Evolutionary conservation across 2,113 vertebrate genomes (phyloP).

Genomic region (Toxostoma redivivum): DNA sequence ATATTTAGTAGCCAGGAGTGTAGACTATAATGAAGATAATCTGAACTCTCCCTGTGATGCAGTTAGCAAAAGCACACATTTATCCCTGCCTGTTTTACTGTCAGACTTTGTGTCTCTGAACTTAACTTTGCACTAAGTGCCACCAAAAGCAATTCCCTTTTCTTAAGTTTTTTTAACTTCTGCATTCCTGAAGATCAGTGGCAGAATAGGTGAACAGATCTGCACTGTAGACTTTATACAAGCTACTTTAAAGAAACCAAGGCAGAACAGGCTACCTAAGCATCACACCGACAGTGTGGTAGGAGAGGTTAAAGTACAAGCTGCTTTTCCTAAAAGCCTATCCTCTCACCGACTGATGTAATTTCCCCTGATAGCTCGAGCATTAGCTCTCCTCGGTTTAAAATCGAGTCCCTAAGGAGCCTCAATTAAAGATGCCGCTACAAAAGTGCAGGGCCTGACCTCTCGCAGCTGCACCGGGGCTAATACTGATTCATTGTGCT

Average conservation of each 20-base stretch:
- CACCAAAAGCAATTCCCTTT: not conserved
- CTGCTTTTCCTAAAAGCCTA: not conserved
- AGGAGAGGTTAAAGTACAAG: not conserved
- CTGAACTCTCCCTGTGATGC: not conserved
- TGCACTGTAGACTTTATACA: not conserved
- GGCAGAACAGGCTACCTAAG: not conserved
- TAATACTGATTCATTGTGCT: not conserved
- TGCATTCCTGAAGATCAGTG: not conserved
- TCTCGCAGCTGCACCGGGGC: not conserved
- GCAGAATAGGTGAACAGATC: not conserved
- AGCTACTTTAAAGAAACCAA: not conserved
- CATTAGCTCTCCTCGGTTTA: not conserved
- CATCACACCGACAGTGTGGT: not conserved
- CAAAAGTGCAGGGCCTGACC: conserved; percentile 1
- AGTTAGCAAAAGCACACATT: not conserved
- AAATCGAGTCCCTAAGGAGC: not conserved
- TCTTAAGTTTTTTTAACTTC: not conserved
- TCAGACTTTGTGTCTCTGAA: not conserved
- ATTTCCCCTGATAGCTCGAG: not conserved
- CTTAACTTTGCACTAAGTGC: not conserved
- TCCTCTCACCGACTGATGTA: not conserved
- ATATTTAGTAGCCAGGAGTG: not conserved
- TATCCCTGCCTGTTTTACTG: not conserved
- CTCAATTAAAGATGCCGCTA: not conserved
- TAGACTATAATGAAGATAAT: not conserved